A percentile compares a stretch with the other conserved stretches of the same genome.
Conservation (phyloP, 2,888 invertebrate genomes). For the Drosophila affinis region DNA sequence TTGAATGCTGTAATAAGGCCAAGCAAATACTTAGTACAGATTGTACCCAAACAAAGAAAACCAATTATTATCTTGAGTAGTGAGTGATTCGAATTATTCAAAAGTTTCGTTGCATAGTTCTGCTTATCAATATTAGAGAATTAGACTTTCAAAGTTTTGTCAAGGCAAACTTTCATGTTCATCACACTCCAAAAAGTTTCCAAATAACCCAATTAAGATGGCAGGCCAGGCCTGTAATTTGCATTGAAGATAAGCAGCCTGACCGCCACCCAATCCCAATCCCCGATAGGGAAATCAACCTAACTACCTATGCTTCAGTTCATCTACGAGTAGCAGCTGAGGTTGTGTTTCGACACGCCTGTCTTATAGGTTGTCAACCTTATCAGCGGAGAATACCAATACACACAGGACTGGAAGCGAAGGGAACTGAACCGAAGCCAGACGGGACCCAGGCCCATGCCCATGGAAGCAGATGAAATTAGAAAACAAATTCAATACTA, state of each 20-base stretch:
- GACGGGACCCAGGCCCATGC: slow-evolving; percentile 37
- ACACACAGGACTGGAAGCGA: slow-evolving; percentile 43
- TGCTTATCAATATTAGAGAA: slow-evolving; percentile 15
- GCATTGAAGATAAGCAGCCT: slow-evolving; percentile 52
- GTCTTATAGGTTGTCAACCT: slow-evolving; percentile 15
- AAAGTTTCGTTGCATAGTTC: background rate
- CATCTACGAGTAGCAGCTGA: slow-evolving; percentile 20
- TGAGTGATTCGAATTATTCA: slow-evolving; percentile 9
- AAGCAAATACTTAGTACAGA: slow-evolving; percentile 12
- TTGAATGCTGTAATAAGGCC: background rate
- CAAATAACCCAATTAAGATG: slow-evolving; percentile 51
- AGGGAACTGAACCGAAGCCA: slow-evolving; percentile 22
- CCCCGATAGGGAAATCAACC: slow-evolving; percentile 6
- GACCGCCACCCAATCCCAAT: background rate
- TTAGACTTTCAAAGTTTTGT: slow-evolving; percentile 4
- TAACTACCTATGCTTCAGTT: slow-evolving; percentile 16
- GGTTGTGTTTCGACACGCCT: slow-evolving; percentile 5
- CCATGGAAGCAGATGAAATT: slow-evolving; percentile 32
- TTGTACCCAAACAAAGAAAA: slow-evolving; percentile 14
- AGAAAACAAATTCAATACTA: slow-evolving; percentile 67
- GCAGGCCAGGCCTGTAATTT: slow-evolving; percentile 51
- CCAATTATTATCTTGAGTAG: slow-evolving; percentile 19
- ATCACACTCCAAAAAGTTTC: slow-evolving; percentile 13
- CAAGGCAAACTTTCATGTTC: slow-evolving; percentile 15
- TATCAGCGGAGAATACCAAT: slow-evolving; percentile 55